phyloP scores from a whole-genome alignment of 2,888 invertebrate genomes.

The Eristalinus aeneus region DNA sequence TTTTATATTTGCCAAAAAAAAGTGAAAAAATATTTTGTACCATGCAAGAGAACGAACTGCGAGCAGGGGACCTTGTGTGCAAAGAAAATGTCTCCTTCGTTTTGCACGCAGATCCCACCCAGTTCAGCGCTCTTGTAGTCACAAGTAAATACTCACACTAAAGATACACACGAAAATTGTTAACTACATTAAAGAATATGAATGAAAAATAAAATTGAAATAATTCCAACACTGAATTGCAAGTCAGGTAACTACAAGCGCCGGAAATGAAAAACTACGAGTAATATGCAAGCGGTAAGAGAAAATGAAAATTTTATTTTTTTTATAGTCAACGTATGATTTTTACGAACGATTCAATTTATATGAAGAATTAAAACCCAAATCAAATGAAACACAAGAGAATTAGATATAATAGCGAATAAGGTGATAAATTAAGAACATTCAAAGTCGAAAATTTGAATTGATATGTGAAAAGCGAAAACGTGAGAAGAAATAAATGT shows the following conservation, averaged over 20 bases:
- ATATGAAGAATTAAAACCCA: slow-evolving; percentile 45
- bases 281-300: slow-evolving; percentile 3
- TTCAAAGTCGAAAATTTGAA: slow-evolving; percentile 34
- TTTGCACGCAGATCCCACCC: slow-evolving; percentile 30
- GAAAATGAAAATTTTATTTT: slow-evolving; percentile 8
- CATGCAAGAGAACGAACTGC: slow-evolving; percentile 1
- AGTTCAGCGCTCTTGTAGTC: neutral
- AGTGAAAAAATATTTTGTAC: slow-evolving; percentile 8
- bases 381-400: slow-evolving; percentile 27
- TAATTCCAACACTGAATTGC: neutral
- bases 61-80: slow-evolving; percentile 30
- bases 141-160: slow-evolving; percentile 14
- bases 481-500: slow-evolving; percentile 73
- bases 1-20: slow-evolving; percentile 50
- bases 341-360: slow-evolving; percentile 51
- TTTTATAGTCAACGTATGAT: slow-evolving; percentile 57
- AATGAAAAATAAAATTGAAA: neutral
- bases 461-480: slow-evolving; percentile 64
- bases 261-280: neutral
- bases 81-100: slow-evolving; percentile 45
- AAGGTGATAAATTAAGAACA: slow-evolving; percentile 46
- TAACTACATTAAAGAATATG: neutral
- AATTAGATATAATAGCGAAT: slow-evolving; percentile 38
- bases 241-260: neutral
- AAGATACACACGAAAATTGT: neutral